Conservation (phyloP, 2,888 invertebrate species). For the Noctua janthe region DNA sequence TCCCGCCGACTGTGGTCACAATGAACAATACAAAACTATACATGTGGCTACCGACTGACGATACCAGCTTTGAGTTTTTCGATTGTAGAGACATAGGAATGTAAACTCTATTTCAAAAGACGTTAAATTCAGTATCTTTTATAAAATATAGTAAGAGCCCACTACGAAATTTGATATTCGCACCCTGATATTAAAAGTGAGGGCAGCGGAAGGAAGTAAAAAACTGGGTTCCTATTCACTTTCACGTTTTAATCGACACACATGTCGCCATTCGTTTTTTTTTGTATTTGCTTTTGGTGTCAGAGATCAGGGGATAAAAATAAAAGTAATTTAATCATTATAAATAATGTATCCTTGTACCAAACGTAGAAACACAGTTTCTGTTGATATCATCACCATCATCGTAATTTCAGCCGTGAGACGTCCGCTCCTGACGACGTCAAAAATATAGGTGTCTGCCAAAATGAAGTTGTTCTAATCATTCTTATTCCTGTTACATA, state of each 20-base stretch:
- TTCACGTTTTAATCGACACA: constrained; percentile 86
- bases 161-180: constrained; percentile 87
- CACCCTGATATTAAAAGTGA: constrained; percentile 87
- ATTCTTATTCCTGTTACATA: neutral
- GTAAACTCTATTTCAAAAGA: constrained; percentile 58
- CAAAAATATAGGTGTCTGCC: too few relatives aligned
- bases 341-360: neutral
- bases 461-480: neutral
- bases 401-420: neutral
- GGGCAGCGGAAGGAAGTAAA: constrained; percentile 90
- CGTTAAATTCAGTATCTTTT: constrained; percentile 60
- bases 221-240: constrained; percentile 87
- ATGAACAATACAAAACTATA: constrained; percentile 83
- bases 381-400: neutral
- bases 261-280: constrained; percentile 78
- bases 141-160: constrained; percentile 62
- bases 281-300: constrained; percentile 59
- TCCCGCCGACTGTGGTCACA: constrained; percentile 83
- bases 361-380: neutral
- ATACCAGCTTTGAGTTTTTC: constrained; percentile 74
- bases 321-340: constrained; percentile 27
- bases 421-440: too few relatives aligned
- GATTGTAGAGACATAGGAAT: constrained; percentile 54
- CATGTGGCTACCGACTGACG: constrained; percentile 89
- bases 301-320: constrained; percentile 58